phyloP scores from a whole-genome alignment of 2,797 vertebrate genomes.

The Xiphorhynchus erythropygius region DNA sequence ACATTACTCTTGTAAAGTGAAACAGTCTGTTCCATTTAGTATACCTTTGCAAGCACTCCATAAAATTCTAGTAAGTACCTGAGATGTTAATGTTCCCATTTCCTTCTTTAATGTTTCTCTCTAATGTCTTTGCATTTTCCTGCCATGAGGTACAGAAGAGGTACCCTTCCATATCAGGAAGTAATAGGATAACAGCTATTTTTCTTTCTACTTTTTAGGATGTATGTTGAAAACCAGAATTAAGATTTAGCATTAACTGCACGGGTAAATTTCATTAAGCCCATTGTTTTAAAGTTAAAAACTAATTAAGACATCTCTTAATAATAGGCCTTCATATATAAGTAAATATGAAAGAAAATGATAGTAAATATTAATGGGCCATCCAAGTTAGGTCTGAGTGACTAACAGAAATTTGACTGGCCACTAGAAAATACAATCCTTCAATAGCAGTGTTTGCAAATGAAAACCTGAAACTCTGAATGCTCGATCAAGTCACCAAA shows the following conservation, averaged over 20 bases:
- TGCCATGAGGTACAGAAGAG: neutral
- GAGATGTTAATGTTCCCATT: neutral
- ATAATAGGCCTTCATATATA: neutral
- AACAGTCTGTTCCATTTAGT: neutral
- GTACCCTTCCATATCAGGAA: neutral
- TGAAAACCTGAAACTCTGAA: neutral
- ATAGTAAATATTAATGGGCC: neutral
- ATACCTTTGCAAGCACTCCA: neutral
- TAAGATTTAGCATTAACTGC: neutral
- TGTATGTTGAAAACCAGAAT: neutral
- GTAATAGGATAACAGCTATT: neutral
- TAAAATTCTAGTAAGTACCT: neutral
- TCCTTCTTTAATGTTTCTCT: neutral
- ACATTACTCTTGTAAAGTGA: neutral
- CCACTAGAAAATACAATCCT: neutral
- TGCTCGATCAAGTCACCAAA: neutral
- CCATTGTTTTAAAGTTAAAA: neutral
- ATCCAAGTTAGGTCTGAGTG: neutral
- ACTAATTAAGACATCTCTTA: neutral
- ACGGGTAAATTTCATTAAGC: neutral
- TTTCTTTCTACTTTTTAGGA: neutral
- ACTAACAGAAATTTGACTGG: neutral
- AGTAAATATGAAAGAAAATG: neutral
- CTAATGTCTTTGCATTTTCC: neutral
- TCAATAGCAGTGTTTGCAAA: neutral